A percentile compares a stretch with the other conserved stretches of the same genome.
phyloP scores from a whole-genome alignment of 2,113 vertebrate species.

The Regulus satrapa region DNA sequence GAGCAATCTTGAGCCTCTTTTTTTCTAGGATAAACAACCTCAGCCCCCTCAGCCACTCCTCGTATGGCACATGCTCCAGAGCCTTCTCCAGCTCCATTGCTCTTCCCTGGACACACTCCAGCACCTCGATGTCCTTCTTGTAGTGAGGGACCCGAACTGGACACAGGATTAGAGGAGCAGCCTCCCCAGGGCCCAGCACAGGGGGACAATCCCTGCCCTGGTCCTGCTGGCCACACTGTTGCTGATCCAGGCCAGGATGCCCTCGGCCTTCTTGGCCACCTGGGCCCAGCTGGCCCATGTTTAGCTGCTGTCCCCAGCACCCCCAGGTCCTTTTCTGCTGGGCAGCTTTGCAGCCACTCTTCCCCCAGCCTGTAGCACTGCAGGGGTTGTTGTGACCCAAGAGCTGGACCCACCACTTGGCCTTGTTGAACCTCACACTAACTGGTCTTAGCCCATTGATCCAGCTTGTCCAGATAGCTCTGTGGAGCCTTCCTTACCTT shows the following conservation, averaged over 20 bases:
- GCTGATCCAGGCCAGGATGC: neutral
- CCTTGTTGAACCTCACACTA: neutral
- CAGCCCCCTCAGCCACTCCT: neutral
- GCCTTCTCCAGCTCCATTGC: neutral
- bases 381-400: accelerated
- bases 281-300: neutral
- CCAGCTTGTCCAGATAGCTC: neutral
- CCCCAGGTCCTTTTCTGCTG: neutral
- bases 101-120: accelerated
- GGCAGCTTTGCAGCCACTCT: neutral
- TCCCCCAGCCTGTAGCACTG: accelerated
- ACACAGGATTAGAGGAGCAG: accelerated
- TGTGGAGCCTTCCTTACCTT: neutral
- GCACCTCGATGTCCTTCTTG: neutral
- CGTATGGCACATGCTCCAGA: neutral
- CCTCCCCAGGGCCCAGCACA: accelerated
- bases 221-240: neutral
- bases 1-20: neutral
- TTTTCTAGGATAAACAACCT: neutral
- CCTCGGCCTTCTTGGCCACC: neutral
- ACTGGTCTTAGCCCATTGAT: accelerated
- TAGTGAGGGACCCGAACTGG: neutral
- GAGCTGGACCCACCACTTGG: accelerated
- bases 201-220: neutral
- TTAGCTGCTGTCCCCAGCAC: neutral